Evolutionary conservation across 1,140 invertebrate species (phyloP), one percentile per base, ranked within the genome.

Genomic region (Pseudomyrmex sp.): DNA sequence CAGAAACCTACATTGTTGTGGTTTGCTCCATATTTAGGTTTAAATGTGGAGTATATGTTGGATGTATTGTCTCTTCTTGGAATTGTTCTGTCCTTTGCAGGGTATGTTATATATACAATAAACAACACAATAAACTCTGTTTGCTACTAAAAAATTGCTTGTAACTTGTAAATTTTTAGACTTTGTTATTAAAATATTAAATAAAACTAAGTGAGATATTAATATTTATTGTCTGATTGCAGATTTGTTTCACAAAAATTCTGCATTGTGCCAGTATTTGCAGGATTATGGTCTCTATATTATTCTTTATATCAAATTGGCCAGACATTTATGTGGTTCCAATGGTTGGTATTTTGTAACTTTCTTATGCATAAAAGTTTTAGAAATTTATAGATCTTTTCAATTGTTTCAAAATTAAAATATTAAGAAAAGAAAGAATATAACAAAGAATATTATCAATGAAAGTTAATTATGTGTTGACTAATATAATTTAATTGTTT

Each of bases 301-400:
- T 96, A 96, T 86, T 98, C 97, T 1, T 86, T 98, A 1, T 97
- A 96, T 87, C 96, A 97, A 95, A 95, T 98, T 85, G 97, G 97
- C 26, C 97, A 97, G 94, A 96, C 96, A 58, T 98, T 98, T 92
- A 94, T 97, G 88, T 96, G 95, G 95, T 97, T 97, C 90, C 97
- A 97, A 93, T 98, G 97, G 97, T 97, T 95, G 95, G 94, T 35
- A 35, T 87, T 76, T 46, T 77, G 2, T 44, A 48, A 52, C 58
- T 65, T 70, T 62, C 62, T 61, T 52, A 52, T 2, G 65, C 82
- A 12, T 74, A 20, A 35, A 35, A 35, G 0, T 5, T 0, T 35
- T 35, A 35, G 5, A 35, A 3, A 35, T 35, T 35, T 59, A 59
- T 59, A 69, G 8, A 8, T 44, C 8, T 10, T 65, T 18, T 18